Percentiles rank a stretch among this genome's conserved stretches.
phyloP scores from a whole-genome alignment of 1,140 invertebrate genomes.

The Aculops lycopersici region DNA sequence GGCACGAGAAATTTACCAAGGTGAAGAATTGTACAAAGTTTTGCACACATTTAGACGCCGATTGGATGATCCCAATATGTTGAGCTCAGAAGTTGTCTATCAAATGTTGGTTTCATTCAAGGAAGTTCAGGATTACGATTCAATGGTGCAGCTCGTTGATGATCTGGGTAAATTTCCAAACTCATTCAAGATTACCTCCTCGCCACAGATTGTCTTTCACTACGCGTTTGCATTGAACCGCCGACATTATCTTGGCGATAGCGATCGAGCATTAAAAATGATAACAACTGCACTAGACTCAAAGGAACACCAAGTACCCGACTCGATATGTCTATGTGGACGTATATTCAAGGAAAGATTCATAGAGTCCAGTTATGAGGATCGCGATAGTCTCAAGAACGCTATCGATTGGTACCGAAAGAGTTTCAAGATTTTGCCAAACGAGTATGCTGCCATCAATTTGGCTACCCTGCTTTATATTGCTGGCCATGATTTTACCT shows the following conservation, averaged over 20 bases:
- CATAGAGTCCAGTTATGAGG: conserved; percentile 66
- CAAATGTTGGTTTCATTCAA: conserved; percentile 68
- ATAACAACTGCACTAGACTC: conserved; percentile 62
- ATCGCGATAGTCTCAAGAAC: conserved; percentile 51
- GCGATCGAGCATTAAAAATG: conserved; percentile 63
- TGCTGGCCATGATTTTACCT: conserved; percentile 71
- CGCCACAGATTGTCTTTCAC: conserved; percentile 55
- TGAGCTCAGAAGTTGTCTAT: conserved; percentile 68
- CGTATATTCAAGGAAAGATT: conserved; percentile 97
- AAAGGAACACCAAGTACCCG: conserved; percentile 61
- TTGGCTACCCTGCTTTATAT: conserved; percentile 89
- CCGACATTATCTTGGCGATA: conserved; percentile 64
- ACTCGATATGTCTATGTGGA: conserved; percentile 91
- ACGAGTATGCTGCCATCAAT: conserved; percentile 97
- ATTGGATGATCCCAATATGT: conserved; percentile 77
- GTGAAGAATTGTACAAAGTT: conserved; percentile 47
- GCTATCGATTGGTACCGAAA: conserved; percentile 94
- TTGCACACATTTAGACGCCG: conserved; percentile 62
- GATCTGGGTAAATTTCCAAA: conserved; percentile 73
- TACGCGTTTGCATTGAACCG: conserved; percentile 91
- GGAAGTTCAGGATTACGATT: conserved; percentile 83
- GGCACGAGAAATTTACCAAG: conserved; percentile 49
- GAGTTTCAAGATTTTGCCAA: conserved; percentile 86
- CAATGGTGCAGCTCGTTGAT: conserved; percentile 85
- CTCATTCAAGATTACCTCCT: conserved; percentile 44